phyloP scores from a whole-genome alignment of 1,140 invertebrate species.

The Pectinophora gossypiella region DNA sequence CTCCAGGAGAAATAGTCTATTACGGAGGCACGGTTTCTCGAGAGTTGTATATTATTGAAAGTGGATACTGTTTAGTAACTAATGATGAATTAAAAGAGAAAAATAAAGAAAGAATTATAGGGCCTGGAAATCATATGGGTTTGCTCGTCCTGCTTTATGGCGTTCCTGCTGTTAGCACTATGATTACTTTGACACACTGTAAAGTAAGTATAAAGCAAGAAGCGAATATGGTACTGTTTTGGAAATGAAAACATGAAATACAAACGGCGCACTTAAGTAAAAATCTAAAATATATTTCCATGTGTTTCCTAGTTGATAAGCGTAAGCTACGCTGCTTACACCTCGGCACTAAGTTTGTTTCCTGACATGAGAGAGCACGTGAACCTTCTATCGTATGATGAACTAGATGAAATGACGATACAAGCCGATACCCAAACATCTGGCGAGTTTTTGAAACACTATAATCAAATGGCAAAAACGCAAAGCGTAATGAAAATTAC shows the following conservation, averaged over 20 bases:
- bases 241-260: too few species aligned
- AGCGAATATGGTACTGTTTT: too few species aligned
- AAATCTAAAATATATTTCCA: too few species aligned
- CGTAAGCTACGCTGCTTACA: constrained; percentile 56
- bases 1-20: constrained; percentile 67
- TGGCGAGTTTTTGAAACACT: constrained; percentile 41
- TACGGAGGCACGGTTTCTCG: constrained; percentile 59
- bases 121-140: constrained; percentile 59
- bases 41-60: constrained; percentile 65
- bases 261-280: too few species aligned
- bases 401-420: constrained; percentile 39
- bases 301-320: constrained; percentile 60
- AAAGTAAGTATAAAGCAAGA: constrained; percentile 53
- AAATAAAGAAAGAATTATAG: constrained; percentile 47
- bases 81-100: constrained; percentile 37
- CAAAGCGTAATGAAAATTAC: constrained; percentile 35
- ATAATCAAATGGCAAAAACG: constrained; percentile 27
- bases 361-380: constrained; percentile 64
- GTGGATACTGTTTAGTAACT: constrained; percentile 63
- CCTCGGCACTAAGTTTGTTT: constrained; percentile 54
- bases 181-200: constrained; percentile 65
- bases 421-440: constrained; percentile 37
- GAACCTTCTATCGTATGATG: constrained; percentile 38
- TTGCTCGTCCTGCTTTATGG: constrained; percentile 58
- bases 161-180: constrained; percentile 54